Conservation (phyloP, 2,113 vertebrate species). For the Podiceps cristatus region DNA sequence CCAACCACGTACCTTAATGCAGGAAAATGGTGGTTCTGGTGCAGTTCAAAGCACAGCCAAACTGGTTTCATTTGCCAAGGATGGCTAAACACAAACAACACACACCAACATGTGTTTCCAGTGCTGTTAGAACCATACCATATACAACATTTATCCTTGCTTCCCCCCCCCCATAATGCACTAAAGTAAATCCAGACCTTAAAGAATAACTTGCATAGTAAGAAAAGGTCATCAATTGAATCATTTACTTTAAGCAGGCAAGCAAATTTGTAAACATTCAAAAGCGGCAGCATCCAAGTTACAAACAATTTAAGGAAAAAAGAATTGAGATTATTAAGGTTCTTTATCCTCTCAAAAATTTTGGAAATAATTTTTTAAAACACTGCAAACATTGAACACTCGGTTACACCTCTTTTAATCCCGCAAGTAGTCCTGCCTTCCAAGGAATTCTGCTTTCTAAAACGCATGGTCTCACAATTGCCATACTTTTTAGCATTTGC, state of each 20-base stretch:
- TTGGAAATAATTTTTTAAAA: constrained; percentile 77
- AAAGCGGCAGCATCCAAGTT: constrained; percentile 85
- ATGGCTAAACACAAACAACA: background rate
- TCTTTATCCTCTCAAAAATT: constrained; percentile 69
- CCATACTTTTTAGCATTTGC: constrained; percentile 49
- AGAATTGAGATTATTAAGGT: constrained; percentile 77
- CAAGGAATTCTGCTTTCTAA: constrained; percentile 68
- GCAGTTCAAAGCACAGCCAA: constrained; percentile 13
- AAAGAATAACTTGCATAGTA: constrained; percentile 76
- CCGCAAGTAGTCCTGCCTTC: constrained; percentile 59
- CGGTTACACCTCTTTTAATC: constrained; percentile 62
- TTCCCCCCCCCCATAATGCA: background rate
- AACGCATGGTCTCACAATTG: constrained; percentile 53
- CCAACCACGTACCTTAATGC: background rate
- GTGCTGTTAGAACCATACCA: constrained; percentile 8
- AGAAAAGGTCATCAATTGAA: constrained; percentile 83
- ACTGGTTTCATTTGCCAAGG: background rate
- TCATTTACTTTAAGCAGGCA: constrained; percentile 84
- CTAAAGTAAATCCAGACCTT: constrained; percentile 75
- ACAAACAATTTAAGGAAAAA: constrained; percentile 81
- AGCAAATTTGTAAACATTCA: constrained; percentile 86
- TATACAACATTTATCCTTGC: background rate
- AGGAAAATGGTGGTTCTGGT: constrained; percentile 15
- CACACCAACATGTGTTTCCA: background rate
- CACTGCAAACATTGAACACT: constrained; percentile 77